Conservation (phyloP, 2,888 invertebrate species). For the Gerosis bhagava region DNA sequence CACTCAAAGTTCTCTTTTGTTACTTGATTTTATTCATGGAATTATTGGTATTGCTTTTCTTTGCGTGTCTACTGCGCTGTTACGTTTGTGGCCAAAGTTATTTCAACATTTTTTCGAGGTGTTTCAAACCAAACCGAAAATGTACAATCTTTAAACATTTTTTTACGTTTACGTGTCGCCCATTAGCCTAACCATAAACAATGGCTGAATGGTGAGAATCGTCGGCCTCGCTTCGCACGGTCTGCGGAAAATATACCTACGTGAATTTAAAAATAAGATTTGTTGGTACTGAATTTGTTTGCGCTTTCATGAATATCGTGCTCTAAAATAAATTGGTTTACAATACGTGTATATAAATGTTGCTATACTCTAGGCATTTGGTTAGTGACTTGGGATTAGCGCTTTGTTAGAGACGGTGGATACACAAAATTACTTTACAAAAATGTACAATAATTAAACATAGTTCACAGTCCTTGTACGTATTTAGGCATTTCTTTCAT, state of each 20-base stretch:
- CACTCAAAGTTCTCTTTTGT: too few species aligned
- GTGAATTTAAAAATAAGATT: slow-evolving; percentile 60
- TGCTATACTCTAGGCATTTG: slow-evolving; percentile 1
- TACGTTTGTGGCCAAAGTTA: too few species aligned
- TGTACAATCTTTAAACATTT: background rate
- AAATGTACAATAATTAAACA: too few species aligned
- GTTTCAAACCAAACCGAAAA: too few species aligned
- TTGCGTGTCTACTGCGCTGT: too few species aligned
- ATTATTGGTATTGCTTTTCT: too few species aligned
- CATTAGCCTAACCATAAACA: slow-evolving; percentile 48
- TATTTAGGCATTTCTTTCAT: too few species aligned
- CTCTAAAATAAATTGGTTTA: slow-evolving; percentile 47
- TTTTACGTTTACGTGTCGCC: slow-evolving; percentile 25
- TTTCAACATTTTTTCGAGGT: too few species aligned
- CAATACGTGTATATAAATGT: slow-evolving; percentile 5
- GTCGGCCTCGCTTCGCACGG: slow-evolving; percentile 53
- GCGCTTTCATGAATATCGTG: slow-evolving; percentile 38
- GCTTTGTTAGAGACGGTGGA: too few species aligned
- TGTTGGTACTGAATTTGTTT: slow-evolving; percentile 31
- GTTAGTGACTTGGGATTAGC: slow-evolving; percentile 7
- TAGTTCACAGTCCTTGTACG: too few species aligned
- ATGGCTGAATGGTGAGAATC: slow-evolving; percentile 44
- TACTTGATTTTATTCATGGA: too few species aligned
- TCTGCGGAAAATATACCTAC: slow-evolving; percentile 39
- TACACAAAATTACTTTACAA: too few species aligned